Evolutionary conservation across 2,888 invertebrate species (phyloP), one percentile per base, ranked within the genome.

Genomic region (Trissolcus brochymenae): DNA sequence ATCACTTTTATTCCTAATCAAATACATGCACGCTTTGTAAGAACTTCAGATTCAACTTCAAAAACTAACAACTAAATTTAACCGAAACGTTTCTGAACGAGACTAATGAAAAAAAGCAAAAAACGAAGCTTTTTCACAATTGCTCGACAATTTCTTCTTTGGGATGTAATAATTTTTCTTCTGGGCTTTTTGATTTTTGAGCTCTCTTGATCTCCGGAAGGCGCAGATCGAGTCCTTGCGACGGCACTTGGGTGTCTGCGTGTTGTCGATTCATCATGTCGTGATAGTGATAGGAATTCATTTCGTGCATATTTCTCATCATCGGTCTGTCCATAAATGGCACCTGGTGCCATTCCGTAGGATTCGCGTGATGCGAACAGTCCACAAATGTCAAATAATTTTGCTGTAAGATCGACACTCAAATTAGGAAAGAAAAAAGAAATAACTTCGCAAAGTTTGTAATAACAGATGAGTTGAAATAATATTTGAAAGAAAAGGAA

Each of bases 351-450:
- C 84, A 85, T 17, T 86, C 83, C 11, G 35, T 0, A 61, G 82
- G 82, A 4, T 79, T 80, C 4, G 80, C 29, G 13, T 80, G 84
- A 68, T 82, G 82, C 4, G 84, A 80, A 61, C 81, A 84, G 55
- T 87, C 85, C 79, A 86, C 29, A 49, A 84, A 83, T 1, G 84
- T 79, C 2, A 81, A 73, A 50, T 83, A 86, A 67, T 81, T 85
- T 86, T 87, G 80, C 7, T 76, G 81, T 61, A 54, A 43, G 53
- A 64, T 53, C 7, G n/a, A 53, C 6, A 35, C 7, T 35, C 35
- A 9, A 35, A 35, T 11, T 35, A 11, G 6, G 11, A 35, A 35
- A 9, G 9, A 35, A 35, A 35, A 35, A 0, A 4, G 9, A 35
- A 35, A 35, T 29, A 19, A 25, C 25, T 25, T 25, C 4, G 25